These are phyloP conservation scores for Phasianus colchicus DNA, from an alignment of 2,113 vertebrate species.

Conservation along the genomic window DNA sequence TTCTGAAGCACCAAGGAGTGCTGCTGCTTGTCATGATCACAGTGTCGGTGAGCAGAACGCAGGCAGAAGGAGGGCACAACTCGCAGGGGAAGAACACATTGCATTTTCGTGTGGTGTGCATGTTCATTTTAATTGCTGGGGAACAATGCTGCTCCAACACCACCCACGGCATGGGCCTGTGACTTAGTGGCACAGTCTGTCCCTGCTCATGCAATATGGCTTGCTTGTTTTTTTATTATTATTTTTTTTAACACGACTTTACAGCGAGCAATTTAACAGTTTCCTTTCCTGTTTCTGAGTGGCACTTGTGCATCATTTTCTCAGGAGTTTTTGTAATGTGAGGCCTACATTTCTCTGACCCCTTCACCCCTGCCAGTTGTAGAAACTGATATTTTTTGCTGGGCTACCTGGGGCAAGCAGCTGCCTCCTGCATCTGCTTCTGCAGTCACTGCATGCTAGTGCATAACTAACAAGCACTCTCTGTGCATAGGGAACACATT, in stretches of 20 bases:
- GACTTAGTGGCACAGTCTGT: conserved; percentile 72
- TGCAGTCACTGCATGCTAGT: neutral
- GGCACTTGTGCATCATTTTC: neutral
- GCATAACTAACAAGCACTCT: neutral
- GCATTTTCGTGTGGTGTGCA: neutral
- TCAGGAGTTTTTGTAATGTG: neutral
- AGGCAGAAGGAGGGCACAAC: conserved; percentile 37
- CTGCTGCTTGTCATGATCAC: neutral
- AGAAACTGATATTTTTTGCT: neutral
- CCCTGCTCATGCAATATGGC: conserved; percentile 59
- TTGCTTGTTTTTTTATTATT: conserved; percentile 42
- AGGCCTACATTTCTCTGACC: neutral
- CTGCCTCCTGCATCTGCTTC: neutral
- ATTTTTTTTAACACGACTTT: conserved; percentile 12
- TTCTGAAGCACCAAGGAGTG: neutral
- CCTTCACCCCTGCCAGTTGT: neutral
- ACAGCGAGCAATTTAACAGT: conserved; percentile 22
- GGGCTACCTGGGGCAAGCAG: neutral
- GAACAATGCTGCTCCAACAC: conserved; percentile 52
- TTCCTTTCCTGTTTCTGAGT: conserved; percentile 15
- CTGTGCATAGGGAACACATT: neutral
- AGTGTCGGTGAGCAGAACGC: neutral
- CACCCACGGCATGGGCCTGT: conserved; percentile 61
- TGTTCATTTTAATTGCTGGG: conserved; percentile 62
- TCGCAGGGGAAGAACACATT: conserved; percentile 42